A percentile compares a stretch with the other conserved stretches of the same genome.
Evolutionary conservation across 2,888 invertebrate species (phyloP).

Genomic region (Sussaba pulchella): DNA sequence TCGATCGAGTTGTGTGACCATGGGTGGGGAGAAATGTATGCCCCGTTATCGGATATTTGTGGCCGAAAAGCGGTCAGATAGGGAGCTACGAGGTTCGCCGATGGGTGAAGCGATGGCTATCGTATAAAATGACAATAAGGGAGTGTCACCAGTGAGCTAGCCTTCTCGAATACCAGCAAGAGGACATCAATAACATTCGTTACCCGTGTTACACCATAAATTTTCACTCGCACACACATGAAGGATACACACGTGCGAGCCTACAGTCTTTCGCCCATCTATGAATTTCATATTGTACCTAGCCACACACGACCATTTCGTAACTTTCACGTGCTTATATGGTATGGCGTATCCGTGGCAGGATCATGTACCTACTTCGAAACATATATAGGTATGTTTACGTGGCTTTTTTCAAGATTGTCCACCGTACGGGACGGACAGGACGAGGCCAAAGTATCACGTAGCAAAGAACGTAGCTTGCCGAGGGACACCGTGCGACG

Average conservation of each 20-base stretch:
- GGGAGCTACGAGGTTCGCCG: neutral
- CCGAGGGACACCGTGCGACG: conserved; percentile 67
- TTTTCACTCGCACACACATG: too few relatives aligned
- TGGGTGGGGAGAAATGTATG: conserved; percentile 53
- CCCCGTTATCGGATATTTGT: conserved; percentile 79
- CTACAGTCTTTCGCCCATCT: too few relatives aligned
- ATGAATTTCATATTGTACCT: too few relatives aligned
- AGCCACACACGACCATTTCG: too few relatives aligned
- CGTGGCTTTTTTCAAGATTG: conserved; percentile 72
- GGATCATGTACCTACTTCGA: too few relatives aligned
- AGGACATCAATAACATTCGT: conserved; percentile 82
- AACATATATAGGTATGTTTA: conserved; percentile 24
- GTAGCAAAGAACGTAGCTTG: conserved; percentile 38
- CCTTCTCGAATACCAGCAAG: conserved; percentile 46
- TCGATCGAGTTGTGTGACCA: neutral
- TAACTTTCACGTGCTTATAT: too few relatives aligned
- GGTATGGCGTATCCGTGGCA: too few relatives aligned
- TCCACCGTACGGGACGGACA: conserved; percentile 58
- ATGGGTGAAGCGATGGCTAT: conserved; percentile 58
- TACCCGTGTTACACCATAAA: conserved; percentile 71
- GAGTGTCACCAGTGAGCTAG: conserved; percentile 70
- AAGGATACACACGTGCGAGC: too few relatives aligned
- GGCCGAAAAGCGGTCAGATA: conserved; percentile 74
- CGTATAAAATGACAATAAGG: conserved; percentile 82
- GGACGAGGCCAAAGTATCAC: neutral